Conservation (phyloP, 1,140 invertebrate genomes). For the Anthonomus grandis region DNA sequence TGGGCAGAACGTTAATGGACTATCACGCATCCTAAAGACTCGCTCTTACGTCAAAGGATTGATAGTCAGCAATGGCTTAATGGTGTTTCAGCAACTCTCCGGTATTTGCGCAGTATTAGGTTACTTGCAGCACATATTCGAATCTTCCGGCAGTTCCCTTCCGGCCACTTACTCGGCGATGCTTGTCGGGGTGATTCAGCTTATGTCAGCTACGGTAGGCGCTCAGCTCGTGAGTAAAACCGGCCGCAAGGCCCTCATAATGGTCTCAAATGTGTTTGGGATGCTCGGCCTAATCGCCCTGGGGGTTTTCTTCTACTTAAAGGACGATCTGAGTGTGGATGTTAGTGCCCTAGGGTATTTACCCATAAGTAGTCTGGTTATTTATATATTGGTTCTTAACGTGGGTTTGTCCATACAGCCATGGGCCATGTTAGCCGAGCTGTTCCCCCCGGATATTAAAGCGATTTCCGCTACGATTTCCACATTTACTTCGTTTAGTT, state of each 20-base stretch:
- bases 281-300: constrained; percentile 16
- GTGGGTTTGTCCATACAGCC: constrained; percentile 74
- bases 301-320: constrained; percentile 29
- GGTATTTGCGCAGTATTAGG: constrained; percentile 81
- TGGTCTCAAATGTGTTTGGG: constrained; percentile 21
- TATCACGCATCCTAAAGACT: constrained; percentile 55
- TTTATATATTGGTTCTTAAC: constrained; percentile 36
- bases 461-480: constrained; percentile 69
- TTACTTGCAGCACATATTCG: constrained; percentile 71
- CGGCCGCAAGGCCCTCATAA: constrained; percentile 40
- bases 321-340: constrained; percentile 8
- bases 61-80: constrained; percentile 64
- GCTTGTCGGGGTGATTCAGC: constrained; percentile 22
- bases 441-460: constrained; percentile 73
- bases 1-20: constrained; percentile 31
- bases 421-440: constrained; percentile 79
- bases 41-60: constrained; percentile 60
- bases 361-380: constrained; percentile 34
- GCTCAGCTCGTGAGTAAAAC: constrained; percentile 40
- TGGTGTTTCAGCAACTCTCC: constrained; percentile 70
- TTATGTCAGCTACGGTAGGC: constrained; percentile 13
- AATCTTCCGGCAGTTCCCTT: constrained; percentile 56
- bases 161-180: constrained; percentile 36
- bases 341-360: constrained; percentile 32
- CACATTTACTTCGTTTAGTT: constrained; percentile 69